Conservation (phyloP, 53 echinoderm and acorn worm genomes). For the Temnopleurus reevesii region DNA sequence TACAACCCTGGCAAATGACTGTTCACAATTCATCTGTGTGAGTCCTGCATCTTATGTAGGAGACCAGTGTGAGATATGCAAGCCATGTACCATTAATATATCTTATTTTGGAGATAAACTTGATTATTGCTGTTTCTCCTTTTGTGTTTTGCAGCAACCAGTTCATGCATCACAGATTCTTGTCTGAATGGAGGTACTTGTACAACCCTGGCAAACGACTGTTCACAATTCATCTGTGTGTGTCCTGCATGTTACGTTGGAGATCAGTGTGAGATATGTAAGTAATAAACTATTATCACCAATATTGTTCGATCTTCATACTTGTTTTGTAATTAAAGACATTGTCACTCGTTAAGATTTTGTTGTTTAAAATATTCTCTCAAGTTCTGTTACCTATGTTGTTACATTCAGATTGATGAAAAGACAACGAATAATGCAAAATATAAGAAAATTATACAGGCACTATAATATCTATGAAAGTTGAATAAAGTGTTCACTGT, state of each 20-base stretch:
- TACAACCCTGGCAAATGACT: no score
- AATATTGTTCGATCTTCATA: neutral
- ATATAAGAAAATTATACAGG: no score
- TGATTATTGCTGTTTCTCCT: neutral
- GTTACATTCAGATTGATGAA: no score
- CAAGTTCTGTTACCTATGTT: no score
- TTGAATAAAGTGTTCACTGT: no score
- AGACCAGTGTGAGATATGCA: slow-evolving; percentile 51
- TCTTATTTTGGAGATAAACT: no score
- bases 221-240: slow-evolving; percentile 57
- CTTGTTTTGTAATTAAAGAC: no score
- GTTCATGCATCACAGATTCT: neutral
- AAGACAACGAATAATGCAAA: no score
- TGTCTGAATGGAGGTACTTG: neutral
- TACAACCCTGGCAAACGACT: slow-evolving; percentile 43
- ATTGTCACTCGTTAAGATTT: no score
- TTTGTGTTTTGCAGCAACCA: neutral
- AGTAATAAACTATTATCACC: slow-evolving; percentile 25
- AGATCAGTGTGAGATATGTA: slow-evolving; percentile 62
- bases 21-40: slow-evolving; percentile 16
- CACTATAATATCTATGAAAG: no score
- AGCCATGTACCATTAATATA: no score
- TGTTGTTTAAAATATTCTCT: no score
- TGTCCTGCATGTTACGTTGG: slow-evolving; percentile 81
- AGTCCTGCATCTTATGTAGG: slow-evolving; percentile 66